Conservation (phyloP, 2,113 vertebrate species). For the Pluvianellus socialis region DNA sequence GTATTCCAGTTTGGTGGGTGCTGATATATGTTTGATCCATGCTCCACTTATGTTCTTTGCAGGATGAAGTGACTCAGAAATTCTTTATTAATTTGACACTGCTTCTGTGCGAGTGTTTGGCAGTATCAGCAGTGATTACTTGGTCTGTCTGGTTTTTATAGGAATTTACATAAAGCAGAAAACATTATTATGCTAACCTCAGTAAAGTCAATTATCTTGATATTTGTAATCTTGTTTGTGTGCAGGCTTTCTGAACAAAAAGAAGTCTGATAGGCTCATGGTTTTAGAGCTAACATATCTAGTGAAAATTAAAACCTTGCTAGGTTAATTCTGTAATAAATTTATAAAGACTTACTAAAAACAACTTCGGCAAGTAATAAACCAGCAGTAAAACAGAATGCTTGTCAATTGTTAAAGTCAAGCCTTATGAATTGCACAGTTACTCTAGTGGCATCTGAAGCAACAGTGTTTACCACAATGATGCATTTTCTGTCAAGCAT, state of each 20-base stretch:
- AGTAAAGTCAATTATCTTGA: neutral
- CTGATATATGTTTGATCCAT: neutral
- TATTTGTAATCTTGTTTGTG: constrained; percentile 2
- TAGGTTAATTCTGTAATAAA: neutral
- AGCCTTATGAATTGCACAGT: neutral
- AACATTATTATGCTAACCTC: neutral
- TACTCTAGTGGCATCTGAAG: neutral
- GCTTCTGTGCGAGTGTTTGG: neutral
- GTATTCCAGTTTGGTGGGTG: neutral
- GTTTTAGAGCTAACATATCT: neutral
- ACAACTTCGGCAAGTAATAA: neutral
- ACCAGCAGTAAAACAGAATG: neutral
- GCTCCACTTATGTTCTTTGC: neutral
- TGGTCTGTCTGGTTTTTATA: constrained; percentile 1
- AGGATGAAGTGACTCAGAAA: neutral
- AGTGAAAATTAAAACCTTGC: neutral
- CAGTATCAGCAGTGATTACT: neutral
- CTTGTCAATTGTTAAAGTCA: neutral
- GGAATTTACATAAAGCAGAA: constrained; percentile 18
- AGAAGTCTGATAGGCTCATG: neutral
- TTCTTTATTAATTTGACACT: neutral
- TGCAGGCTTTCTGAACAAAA: neutral
- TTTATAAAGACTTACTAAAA: neutral
- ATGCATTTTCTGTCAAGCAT: neutral
- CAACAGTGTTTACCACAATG: neutral